Conservation (phyloP, 2,113 vertebrate species). For the Callaeas wilsoni region DNA sequence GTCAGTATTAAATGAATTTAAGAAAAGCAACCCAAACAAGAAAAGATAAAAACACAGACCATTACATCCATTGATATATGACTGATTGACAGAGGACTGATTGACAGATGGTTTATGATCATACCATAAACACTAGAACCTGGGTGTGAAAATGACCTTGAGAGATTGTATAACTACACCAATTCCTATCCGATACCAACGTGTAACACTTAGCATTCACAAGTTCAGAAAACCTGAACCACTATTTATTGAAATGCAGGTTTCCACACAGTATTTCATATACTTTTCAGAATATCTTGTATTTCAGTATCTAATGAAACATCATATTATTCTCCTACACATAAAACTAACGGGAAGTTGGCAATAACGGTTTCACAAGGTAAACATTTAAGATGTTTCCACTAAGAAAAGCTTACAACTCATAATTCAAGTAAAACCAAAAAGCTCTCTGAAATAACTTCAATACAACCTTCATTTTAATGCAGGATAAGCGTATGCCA, state of each 20-base stretch:
- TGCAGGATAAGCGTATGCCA: neutral
- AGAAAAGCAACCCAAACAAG: neutral
- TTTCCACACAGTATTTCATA: neutral
- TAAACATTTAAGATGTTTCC: neutral
- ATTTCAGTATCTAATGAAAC: neutral
- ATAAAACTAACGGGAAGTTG: neutral
- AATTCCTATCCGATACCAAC: accelerated
- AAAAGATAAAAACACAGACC: neutral
- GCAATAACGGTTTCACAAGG: neutral
- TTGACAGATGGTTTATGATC: neutral
- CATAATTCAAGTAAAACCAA: neutral
- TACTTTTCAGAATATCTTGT: neutral
- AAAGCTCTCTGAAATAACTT: neutral
- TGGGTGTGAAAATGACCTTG: neutral
- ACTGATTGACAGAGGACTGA: neutral
- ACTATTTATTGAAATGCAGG: neutral
- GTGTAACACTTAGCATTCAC: neutral
- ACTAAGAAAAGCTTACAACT: neutral
- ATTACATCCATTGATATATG: neutral
- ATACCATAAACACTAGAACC: neutral
- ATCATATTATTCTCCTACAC: neutral
- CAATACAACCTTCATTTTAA: neutral
- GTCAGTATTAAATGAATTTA: neutral
- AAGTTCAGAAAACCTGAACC: neutral
- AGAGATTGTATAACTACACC: neutral